These are phyloP conservation scores for Crenichthys baileyi DNA, from an alignment of 2,797 vertebrate genomes.

Conservation along the genomic window DNA sequence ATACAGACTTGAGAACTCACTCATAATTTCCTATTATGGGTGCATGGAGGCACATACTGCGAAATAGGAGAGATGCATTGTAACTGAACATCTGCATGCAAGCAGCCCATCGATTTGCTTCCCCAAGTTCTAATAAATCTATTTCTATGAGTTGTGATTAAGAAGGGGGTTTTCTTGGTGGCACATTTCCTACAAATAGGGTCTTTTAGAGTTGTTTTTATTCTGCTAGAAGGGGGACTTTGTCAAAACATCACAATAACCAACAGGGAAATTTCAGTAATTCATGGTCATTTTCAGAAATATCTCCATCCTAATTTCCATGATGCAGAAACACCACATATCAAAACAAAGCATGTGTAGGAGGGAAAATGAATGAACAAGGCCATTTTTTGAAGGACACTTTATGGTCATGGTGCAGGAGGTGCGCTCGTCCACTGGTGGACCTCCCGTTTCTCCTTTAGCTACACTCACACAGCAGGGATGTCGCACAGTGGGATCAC, in stretches of 20 bases:
- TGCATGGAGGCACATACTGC: constrained; percentile 10
- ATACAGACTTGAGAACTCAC: constrained; percentile 17
- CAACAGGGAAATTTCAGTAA: constrained; percentile 43
- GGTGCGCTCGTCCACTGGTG: constrained; percentile 31
- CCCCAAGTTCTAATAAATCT: constrained; percentile 30
- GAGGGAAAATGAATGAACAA: constrained; percentile 54
- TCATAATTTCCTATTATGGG: constrained; percentile 28
- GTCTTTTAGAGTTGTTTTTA: constrained; percentile 22
- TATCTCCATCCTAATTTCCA: constrained; percentile 27
- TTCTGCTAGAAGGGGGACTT: constrained; percentile 42
- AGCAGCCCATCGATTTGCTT: constrained; percentile 37
- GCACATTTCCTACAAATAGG: constrained; percentile 12
- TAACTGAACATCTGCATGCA: constrained; percentile 45
- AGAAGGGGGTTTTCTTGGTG: constrained; percentile 25
- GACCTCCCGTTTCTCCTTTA: constrained; percentile 46
- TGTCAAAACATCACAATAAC: constrained; percentile 31
- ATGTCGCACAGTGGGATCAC: constrained; percentile 46
- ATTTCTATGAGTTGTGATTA: constrained; percentile 19
- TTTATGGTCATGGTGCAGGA: constrained; percentile 53
- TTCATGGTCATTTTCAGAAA: constrained; percentile 48
- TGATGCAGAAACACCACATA: constrained; percentile 25
- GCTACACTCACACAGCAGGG: constrained; percentile 58
- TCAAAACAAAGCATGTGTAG: constrained; percentile 33
- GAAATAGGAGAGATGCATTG: constrained; percentile 5
- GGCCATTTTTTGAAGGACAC: constrained; percentile 51